Evolutionary conservation across 1,140 invertebrate species (phyloP).

Genomic region (Spodoptera frugiperda): DNA sequence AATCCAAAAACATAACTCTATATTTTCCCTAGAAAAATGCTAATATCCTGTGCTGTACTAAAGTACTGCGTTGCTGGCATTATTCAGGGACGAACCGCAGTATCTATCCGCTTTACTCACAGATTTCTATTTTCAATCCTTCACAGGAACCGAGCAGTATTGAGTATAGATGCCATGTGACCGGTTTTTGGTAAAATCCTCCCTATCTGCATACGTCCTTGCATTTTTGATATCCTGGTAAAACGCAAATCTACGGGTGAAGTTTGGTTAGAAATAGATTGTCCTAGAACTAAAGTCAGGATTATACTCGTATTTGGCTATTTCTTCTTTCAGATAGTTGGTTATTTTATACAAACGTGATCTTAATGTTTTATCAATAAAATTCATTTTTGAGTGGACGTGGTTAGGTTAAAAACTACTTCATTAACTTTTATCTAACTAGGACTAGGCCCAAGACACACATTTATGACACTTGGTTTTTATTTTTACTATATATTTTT

Average conservation of each 20-base stretch:
- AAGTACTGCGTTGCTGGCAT: constrained; percentile 7
- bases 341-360: no score
- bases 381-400: background rate
- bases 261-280: background rate
- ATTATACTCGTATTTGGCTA: background rate
- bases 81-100: constrained; percentile 10
- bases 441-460: no score
- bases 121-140: constrained; percentile 27
- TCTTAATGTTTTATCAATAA: background rate
- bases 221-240: constrained; percentile 19
- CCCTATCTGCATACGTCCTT: constrained; percentile 11
- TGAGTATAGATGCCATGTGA: constrained; percentile 10
- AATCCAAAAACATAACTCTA: background rate
- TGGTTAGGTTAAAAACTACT: no score
- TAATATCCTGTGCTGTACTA: background rate
- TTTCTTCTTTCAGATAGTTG: background rate
- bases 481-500: no score
- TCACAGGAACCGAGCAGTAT: background rate
- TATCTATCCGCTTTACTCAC: constrained; percentile 27
- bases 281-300: background rate
- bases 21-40: constrained; percentile 1
- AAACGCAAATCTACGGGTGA: background rate
- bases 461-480: no score
- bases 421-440: no score
- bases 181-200: constrained; percentile 7